Conservation (phyloP, 2,888 invertebrate species). For the Poecilobothrus nobilitatus region DNA sequence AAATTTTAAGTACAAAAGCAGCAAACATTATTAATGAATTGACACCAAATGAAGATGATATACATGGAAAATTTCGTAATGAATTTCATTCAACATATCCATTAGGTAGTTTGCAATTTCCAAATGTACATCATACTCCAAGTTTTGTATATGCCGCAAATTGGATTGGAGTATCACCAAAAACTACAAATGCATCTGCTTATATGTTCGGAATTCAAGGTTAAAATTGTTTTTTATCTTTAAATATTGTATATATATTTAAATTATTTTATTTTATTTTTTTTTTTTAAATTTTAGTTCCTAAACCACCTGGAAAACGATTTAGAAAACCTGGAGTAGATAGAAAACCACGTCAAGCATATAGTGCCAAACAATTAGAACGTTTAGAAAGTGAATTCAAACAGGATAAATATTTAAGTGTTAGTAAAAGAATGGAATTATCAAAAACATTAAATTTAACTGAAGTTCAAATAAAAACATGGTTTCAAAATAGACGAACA, state of each 20-base stretch:
- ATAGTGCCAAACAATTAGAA: constrained; percentile 89
- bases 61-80: constrained; percentile 19
- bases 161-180: constrained; percentile 35
- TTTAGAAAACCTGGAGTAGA: constrained; percentile 82
- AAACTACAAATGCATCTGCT: constrained; percentile 25
- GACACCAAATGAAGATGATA: constrained; percentile 20
- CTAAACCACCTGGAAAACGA: constrained; percentile 69
- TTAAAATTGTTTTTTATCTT: constrained; percentile 31
- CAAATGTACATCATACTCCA: constrained; percentile 21
- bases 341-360: constrained; percentile 91
- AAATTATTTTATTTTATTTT: constrained; percentile 2
- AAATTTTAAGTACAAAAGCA: constrained; percentile 25
- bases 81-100: constrained; percentile 20
- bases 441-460: constrained; percentile 81
- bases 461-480: constrained; percentile 94
- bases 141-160: constrained; percentile 30
- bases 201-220: constrained; percentile 56
- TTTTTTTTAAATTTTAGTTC: constrained; percentile 49
- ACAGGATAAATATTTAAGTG: constrained; percentile 91
- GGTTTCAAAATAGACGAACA: constrained; percentile 92
- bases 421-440: constrained; percentile 88
- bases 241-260: background rate
- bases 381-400: constrained; percentile 89
- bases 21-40: constrained; percentile 24
- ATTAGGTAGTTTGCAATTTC: constrained; percentile 16